phyloP scores from a whole-genome alignment of 2,888 invertebrate genomes.

The Drosophila kambysellisi region DNA sequence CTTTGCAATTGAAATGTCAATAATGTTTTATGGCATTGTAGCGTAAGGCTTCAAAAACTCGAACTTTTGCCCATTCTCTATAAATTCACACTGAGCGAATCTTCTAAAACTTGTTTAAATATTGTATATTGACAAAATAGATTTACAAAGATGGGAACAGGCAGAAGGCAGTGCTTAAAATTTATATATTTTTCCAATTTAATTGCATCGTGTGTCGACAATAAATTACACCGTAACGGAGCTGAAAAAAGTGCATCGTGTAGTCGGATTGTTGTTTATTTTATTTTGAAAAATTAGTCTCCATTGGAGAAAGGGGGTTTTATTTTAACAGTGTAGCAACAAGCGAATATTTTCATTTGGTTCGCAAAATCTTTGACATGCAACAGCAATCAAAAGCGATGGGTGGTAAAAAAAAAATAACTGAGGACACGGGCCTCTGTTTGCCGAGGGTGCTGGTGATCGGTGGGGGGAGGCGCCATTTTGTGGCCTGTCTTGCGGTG shows the following conservation, averaged over 20 bases:
- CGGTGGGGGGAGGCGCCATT: constrained; percentile 40
- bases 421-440: constrained; percentile 8
- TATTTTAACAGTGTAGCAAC: constrained; percentile 27
- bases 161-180: not conserved
- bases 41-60: constrained; percentile 52
- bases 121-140: not conserved
- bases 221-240: not conserved
- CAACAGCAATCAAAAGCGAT: constrained; percentile 72
- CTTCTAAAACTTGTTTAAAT: not conserved
- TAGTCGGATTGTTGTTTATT: not conserved
- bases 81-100: constrained; percentile 23
- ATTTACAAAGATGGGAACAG: not conserved
- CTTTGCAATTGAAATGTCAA: constrained; percentile 78
- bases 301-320: not conserved
- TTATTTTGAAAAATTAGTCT: not conserved
- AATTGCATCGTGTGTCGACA: not conserved
- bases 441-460: not conserved
- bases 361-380: constrained; percentile 75
- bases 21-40: constrained; percentile 73
- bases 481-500: constrained; percentile 76
- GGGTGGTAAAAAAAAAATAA: constrained; percentile 13
- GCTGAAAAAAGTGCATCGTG: not conserved
- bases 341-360: constrained; percentile 71
- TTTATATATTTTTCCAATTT: not conserved
- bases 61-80: not conserved